These are phyloP conservation scores for Syritta pipiens DNA, from an alignment of 2,888 invertebrate genomes.

Conservation along the genomic window DNA sequence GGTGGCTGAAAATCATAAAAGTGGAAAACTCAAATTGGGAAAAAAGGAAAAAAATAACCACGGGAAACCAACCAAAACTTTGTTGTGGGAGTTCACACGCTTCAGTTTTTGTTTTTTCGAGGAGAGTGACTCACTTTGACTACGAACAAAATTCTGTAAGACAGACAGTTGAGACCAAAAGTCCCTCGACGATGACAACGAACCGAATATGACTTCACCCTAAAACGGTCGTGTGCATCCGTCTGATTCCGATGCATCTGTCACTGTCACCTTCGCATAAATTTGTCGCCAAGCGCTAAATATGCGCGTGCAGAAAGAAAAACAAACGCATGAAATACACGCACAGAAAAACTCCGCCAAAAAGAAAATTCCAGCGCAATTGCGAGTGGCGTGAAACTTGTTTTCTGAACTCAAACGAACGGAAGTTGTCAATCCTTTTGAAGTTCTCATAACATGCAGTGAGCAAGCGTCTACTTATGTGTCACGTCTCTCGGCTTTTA, in stretches of 20 bases:
- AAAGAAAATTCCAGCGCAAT: constrained; percentile 3
- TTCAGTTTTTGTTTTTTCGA: too few species aligned
- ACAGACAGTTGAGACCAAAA: too few species aligned
- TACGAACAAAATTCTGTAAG: too few species aligned
- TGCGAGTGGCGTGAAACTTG: constrained; percentile 13
- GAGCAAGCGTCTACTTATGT: neutral
- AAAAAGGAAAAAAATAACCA: too few species aligned
- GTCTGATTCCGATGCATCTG: constrained; percentile 43
- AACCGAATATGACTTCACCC: too few species aligned
- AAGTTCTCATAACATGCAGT: constrained; percentile 49
- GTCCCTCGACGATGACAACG: too few species aligned
- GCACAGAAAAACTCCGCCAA: neutral
- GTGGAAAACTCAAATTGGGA: too few species aligned
- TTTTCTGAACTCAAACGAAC: constrained; percentile 27
- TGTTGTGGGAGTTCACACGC: too few species aligned
- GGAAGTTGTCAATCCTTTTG: constrained; percentile 61
- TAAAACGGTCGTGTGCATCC: constrained; percentile 32
- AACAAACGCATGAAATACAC: neutral
- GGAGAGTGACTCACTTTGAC: too few species aligned
- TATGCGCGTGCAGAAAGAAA: constrained; percentile 8
- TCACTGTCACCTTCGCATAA: constrained; percentile 46
- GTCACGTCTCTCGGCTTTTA: constrained; percentile 13
- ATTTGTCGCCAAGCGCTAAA: constrained; percentile 34
- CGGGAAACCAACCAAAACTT: too few species aligned
- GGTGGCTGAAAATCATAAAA: too few species aligned